Conservation (phyloP, 2,797 vertebrate genomes). For the Crenichthys baileyi region DNA sequence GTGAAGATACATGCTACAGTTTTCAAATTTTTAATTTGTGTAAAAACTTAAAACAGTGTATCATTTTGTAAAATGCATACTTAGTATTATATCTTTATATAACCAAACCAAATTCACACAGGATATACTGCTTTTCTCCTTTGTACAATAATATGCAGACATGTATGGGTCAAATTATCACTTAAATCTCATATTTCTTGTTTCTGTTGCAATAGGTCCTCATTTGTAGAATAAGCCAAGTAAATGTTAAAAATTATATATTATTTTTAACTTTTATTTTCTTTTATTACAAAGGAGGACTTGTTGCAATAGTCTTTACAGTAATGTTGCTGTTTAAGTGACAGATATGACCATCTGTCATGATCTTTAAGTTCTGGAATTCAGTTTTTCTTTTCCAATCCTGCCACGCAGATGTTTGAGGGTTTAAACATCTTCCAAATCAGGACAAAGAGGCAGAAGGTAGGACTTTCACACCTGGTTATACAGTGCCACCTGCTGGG, state of each 20-base stretch:
- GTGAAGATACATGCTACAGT: too few relatives aligned
- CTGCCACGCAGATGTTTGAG: not conserved
- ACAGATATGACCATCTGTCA: not conserved
- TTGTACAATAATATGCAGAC: too few relatives aligned
- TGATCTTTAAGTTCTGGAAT: not conserved
- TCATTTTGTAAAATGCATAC: too few relatives aligned
- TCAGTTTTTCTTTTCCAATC: too few relatives aligned
- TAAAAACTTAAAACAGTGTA: too few relatives aligned
- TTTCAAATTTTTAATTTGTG: too few relatives aligned
- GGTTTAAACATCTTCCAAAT: not conserved
- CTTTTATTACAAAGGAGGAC: too few relatives aligned
- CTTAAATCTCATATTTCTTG: not conserved
- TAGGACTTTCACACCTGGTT: not conserved
- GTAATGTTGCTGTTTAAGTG: not conserved
- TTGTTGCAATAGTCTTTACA: too few relatives aligned
- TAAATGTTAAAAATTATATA: not conserved
- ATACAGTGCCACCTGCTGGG: slow-evolving; percentile 44
- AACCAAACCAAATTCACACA: too few relatives aligned
- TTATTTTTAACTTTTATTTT: not conserved
- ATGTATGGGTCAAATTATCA: too few relatives aligned
- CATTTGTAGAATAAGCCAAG: not conserved
- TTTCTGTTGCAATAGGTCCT: not conserved
- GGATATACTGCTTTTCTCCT: too few relatives aligned
- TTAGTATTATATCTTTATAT: too few relatives aligned
- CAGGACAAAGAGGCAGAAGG: not conserved